Evolutionary conservation across 2,113 vertebrate genomes (phyloP), one percentile per base, ranked within the genome.

Genomic region (Aspiorhynchus laticeps): DNA sequence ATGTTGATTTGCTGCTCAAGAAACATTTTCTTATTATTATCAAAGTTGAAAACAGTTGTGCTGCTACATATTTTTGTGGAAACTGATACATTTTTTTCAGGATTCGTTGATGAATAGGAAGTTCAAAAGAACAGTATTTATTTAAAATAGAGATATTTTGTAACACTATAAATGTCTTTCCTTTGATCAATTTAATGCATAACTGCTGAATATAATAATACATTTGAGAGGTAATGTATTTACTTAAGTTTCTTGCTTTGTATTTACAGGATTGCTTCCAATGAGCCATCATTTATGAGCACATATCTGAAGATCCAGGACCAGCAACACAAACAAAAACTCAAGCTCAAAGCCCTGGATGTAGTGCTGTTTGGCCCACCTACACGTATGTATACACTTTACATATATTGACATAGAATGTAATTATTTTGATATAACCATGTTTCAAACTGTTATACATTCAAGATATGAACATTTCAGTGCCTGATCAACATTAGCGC

Each of bases 261-360:
- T 88, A 19, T 88, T 77, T 93, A 89, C 93, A 99, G 98, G 95
- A 98, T 99, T 95, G 98, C 98, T 90, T 96, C 97, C 81, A 97
- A 98, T 93, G 97, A 99, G 89, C 95, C 95, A 79, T 95, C 96
- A 15, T 98, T 99, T 92, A 97, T 99, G 96, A 97, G 96, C 84
- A 95, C 92, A 84, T 97, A 97, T 26, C 92, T 99, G 92, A 98
- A 96, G 94, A 96, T 99, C 91, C 96, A 93, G 90, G 98, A 99
- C 91, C 97, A 97, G 90, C 97, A 97, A 90, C 98, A 99, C 71
- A 97, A 98, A 90, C 98, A 99, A 91, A 99, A 99, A 83, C 96
- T 99, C 88, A 98, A 96, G 83, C 97, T 99, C 84, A 99, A 99
- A 94, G 97, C 98, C 24, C 92, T 99, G 92, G 98, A 99, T 89